Conservation (phyloP, 1,140 invertebrate genomes). For the Drosophila grimshawi region DNA sequence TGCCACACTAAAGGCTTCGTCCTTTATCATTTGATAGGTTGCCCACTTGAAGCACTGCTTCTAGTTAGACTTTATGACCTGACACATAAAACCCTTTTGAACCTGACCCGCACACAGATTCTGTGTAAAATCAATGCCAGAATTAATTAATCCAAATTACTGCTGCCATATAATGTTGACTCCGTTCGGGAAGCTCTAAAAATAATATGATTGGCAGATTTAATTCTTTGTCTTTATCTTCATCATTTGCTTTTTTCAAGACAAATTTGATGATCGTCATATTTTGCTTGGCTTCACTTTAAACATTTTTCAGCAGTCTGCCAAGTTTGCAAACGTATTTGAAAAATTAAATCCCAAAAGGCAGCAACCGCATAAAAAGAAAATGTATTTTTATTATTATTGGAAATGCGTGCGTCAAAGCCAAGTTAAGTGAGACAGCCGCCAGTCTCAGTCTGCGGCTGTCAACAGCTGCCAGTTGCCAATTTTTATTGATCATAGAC, state of each 20-base stretch:
- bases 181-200: not conserved
- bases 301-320: no score
- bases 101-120: slow-evolving; percentile 31
- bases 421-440: slow-evolving; percentile 24
- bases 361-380: not conserved
- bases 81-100: slow-evolving; percentile 63
- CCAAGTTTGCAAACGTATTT: not conserved
- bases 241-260: not conserved
- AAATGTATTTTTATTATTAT: slow-evolving; percentile 30
- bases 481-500: slow-evolving; percentile 33
- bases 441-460: slow-evolving; percentile 6
- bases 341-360: not conserved
- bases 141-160: slow-evolving; percentile 66
- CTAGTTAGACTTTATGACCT: slow-evolving; percentile 64
- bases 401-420: slow-evolving; percentile 25
- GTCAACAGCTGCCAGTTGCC: slow-evolving; percentile 38
- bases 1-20: not conserved
- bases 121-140: slow-evolving; percentile 55
- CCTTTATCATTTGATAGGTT: slow-evolving; percentile 42
- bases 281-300: not conserved
- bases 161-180: slow-evolving; percentile 13
- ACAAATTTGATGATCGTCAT: not conserved
- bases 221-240: not conserved
- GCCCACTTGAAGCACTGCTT: slow-evolving; percentile 36
- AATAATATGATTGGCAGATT: not conserved